These are phyloP conservation scores for Psylliodes chrysocephalus DNA, from an alignment of 2,888 invertebrate genomes.

Conservation along the genomic window DNA sequence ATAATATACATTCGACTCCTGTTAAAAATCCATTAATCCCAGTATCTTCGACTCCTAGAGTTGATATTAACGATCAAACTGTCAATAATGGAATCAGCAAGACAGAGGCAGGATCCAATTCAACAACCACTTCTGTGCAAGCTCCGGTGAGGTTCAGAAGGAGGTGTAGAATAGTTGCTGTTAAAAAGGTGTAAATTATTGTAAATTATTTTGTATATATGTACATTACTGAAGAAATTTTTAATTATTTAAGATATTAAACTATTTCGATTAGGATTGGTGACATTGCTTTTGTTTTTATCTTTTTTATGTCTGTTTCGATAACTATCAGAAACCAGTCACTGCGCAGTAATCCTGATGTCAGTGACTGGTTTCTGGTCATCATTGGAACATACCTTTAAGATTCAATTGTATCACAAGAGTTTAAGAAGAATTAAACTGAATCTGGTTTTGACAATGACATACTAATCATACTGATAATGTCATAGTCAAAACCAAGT, in stretches of 20 bases:
- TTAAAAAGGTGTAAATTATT: neutral
- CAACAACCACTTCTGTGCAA: neutral
- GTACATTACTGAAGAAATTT: neutral
- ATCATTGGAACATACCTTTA: no score
- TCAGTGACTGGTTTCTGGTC: no score
- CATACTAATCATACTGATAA: no score
- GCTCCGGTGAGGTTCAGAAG: slow-evolving; percentile 8
- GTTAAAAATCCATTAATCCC: neutral
- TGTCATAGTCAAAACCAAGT: no score
- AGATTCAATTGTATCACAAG: no score
- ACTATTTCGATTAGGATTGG: no score
- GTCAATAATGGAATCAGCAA: neutral
- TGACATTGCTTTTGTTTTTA: no score
- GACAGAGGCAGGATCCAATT: neutral
- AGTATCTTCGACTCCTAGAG: slow-evolving; percentile 10
- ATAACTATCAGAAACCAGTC: no score
- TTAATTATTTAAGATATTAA: neutral
- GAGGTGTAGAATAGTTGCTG: slow-evolving; percentile 16
- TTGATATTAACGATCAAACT: neutral
- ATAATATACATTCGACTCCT: neutral
- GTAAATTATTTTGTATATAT: neutral
- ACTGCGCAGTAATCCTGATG: no score
- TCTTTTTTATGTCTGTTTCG: no score
- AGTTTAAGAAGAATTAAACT: no score
- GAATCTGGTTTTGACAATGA: no score